Percentiles rank a stretch among this genome's conserved stretches.
These are phyloP conservation scores for Synergus itoensis DNA, from an alignment of 2,888 invertebrate genomes.

Conservation along the genomic window DNA sequence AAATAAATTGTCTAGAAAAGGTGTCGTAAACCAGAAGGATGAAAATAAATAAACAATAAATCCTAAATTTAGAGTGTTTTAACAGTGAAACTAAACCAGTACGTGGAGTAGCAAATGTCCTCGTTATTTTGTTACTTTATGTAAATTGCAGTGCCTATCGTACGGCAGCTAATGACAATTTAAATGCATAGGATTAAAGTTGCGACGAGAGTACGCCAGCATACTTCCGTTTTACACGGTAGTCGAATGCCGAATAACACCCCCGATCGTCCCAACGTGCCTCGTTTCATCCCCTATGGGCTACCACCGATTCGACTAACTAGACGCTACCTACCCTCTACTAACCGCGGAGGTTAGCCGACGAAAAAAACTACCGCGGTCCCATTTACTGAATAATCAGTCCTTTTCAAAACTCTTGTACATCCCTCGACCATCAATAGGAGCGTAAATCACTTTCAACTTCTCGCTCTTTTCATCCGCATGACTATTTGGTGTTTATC, in stretches of 20 bases:
- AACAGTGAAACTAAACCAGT: constrained; percentile 4
- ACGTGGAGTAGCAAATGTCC: constrained; percentile 21
- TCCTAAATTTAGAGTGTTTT: neutral
- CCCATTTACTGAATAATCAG: constrained; percentile 33
- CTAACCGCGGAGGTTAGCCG: constrained; percentile 39
- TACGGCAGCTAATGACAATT: constrained; percentile 63
- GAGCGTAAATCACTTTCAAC: neutral
- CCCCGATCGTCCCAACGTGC: constrained; percentile 50
- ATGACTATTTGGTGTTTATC: too few species aligned
- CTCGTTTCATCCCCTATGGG: constrained; percentile 59
- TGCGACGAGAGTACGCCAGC: constrained; percentile 41
- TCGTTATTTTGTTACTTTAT: constrained; percentile 38
- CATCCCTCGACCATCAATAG: neutral
- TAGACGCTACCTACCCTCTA: constrained; percentile 42
- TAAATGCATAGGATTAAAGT: constrained; percentile 67
- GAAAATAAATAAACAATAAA: neutral
- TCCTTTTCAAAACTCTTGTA: constrained; percentile 30
- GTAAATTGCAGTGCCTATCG: constrained; percentile 41
- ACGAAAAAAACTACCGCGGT: constrained; percentile 25
- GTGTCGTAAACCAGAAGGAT: neutral
- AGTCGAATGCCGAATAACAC: constrained; percentile 57
- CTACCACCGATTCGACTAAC: constrained; percentile 56
- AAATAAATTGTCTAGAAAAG: neutral
- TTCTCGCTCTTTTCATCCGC: neutral
- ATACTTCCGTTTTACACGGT: constrained; percentile 39